Base-by-base conservation (phyloP, 2,113 vertebrate species). In the Hemiprocne comata region DNA sequence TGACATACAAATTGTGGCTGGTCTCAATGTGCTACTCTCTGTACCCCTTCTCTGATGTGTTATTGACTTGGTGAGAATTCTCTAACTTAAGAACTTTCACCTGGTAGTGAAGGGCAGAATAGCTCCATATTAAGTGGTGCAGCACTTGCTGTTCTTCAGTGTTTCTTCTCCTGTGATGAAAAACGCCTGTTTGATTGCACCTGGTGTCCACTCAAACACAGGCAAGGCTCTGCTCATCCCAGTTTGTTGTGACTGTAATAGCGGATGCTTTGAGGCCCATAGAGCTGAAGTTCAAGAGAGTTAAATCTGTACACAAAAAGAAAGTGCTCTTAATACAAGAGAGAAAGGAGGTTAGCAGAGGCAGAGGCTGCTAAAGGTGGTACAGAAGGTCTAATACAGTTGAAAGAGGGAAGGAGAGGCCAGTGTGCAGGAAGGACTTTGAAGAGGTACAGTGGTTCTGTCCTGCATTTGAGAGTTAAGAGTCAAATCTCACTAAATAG, bases 151-250 rank as follows among this genome's bases (percentile, higher is more conserved):
- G 8, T 54, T 86, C 54, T 55, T 89, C 6, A 3, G 3, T 74
- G 5, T 89, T 89, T 21, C 17, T 80, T 20, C 70, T 87, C 31
- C 24, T 46, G 28, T 76, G 20, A 24, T 60, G 34, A 55, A 46
- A 46, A 8, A 7, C 4, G 2, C 0, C 0, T 60, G 11, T 55
- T 51, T 85, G 24, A 26, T 55, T 48, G 61, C 4, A 54, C 3
- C 19, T 78, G 15, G 13, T 90, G 46, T 11, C 15, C 15, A 7
- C 5, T 20, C 12, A 61, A 33, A 48, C 20, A 10, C 12, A 50
- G 36, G 23, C 28, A 73, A 26, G 17, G 8, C 17, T 79, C 46
- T 86, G 7, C 25, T 84, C 20, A 17, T 84, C 13, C 2, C 11
- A 23, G 3, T 57, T 61, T 38, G 4, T 69, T 1, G 0, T 60